Evolutionary conservation across 2,797 vertebrate genomes (phyloP), one percentile per base, ranked within the genome.

Genomic region (Rhinoraja longicauda): DNA sequence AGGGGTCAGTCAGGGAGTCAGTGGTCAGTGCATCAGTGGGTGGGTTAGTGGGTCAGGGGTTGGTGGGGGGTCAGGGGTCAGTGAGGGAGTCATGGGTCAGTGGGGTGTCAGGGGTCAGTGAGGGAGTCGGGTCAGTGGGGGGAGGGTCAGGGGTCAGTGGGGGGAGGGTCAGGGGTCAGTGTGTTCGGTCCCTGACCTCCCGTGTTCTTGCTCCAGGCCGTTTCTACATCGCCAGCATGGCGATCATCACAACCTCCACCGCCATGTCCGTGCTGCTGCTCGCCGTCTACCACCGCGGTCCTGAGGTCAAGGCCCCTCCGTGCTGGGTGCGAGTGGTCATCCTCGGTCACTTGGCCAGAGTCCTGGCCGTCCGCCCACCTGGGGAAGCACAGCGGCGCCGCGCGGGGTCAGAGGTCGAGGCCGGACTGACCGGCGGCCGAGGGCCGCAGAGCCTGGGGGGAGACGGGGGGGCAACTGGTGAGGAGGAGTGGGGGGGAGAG

Each of bases 181-280:
- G 39, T 45, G 39, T 39, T 45, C 1, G 39, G 39, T 45, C 39
- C 1, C 39, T 45, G 39, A 45, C 39, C 39, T 45, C 39, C 1
- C 39, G 39, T 45, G 39, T 45, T 39, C 39, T 45, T 2, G 39
- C 39, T 45, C 39, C 39, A 45, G 39, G 39, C 39, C 39, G 39
- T 1, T 45, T 45, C 95, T 99, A 98, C 95, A 98, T 99, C 0
- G 97, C 98, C 81, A 98, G 98, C 70, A 99, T 99, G 98, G 97
- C 97, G n/a, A 97, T 99, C 97, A 97, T 98, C 93, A 98, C 98
- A 0, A 97, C 97, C 70, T 99, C 98, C 26, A 99, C 98, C 0
- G 97, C 98, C 0, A 94, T 98, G 93, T 98, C 98, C 93, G 98
- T 98, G 95, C 98, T 99, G 95, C 97, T 98, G 95, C 98, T 98